Conservation (phyloP, 2,888 invertebrate genomes). For the Cybosia mesomella region DNA sequence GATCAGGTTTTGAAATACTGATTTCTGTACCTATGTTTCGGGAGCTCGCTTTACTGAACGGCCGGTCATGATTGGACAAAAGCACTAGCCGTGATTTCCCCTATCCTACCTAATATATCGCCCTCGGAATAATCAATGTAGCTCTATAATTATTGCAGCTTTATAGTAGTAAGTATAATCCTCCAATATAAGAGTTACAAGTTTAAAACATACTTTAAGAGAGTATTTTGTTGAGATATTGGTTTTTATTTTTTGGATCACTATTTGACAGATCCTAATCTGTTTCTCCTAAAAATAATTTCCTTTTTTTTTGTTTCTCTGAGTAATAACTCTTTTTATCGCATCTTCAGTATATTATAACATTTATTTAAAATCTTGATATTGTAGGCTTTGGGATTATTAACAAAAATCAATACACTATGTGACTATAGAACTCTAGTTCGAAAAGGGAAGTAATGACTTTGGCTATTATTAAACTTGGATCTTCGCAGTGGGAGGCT, state of each 20-base stretch:
- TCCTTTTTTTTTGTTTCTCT: neutral
- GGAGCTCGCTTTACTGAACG: no score
- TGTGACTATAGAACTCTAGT: no score
- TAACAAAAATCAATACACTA: neutral
- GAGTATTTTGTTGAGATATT: neutral
- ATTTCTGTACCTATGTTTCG: no score
- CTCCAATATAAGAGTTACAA: neutral
- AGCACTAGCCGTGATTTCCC: no score
- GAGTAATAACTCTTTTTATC: neutral
- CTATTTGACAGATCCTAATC: no score
- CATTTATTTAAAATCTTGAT: neutral
- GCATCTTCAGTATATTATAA: neutral
- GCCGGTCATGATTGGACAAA: no score
- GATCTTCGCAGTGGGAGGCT: neutral
- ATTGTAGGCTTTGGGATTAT: neutral
- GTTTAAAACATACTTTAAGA: neutral
- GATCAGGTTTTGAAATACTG: no score
- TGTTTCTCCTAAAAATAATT: neutral
- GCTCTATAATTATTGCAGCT: no score
- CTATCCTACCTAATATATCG: no score
- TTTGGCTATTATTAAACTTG: neutral
- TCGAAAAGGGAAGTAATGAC: neutral
- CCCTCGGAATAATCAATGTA: no score
- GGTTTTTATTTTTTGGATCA: neutral
- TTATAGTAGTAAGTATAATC: neutral